These are phyloP conservation scores for Horisme vitalbata DNA, from an alignment of 2,888 invertebrate genomes.

Conservation along the genomic window DNA sequence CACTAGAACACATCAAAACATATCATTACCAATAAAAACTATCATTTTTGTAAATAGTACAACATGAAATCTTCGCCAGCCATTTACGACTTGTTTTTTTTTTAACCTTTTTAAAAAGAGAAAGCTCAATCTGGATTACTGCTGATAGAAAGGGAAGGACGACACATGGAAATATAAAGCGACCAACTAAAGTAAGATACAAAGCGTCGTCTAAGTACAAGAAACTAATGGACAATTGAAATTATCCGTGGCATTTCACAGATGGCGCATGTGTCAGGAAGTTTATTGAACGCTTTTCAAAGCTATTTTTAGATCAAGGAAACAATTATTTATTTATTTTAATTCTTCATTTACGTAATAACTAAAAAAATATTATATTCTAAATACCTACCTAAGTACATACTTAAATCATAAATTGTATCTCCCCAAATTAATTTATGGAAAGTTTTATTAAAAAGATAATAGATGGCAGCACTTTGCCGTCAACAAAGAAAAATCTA, in stretches of 20 bases:
- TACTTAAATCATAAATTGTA: no score
- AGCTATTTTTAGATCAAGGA: conserved; percentile 62
- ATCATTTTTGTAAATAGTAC: conserved; percentile 53
- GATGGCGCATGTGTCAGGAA: conserved; percentile 73
- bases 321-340: not conserved
- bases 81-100: conserved; percentile 44
- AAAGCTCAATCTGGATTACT: conserved; percentile 27
- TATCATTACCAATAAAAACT: conserved; percentile 25
- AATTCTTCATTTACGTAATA: no score
- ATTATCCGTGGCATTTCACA: conserved; percentile 40
- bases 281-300: conserved; percentile 76
- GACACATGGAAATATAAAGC: conserved; percentile 38
- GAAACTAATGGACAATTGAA: conserved; percentile 14
- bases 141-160: conserved; percentile 43
- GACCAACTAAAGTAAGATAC: conserved; percentile 42
- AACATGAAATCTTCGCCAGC: conserved; percentile 70
- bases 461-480: no score
- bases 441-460: no score
- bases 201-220: conserved; percentile 16
- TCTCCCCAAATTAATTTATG: no score
- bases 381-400: not conserved
- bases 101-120: conserved; percentile 49
- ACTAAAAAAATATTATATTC: no score
- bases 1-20: conserved; percentile 45
- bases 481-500: no score